Conservation (phyloP, 2,888 invertebrate genomes). For the Mythimna impura region DNA sequence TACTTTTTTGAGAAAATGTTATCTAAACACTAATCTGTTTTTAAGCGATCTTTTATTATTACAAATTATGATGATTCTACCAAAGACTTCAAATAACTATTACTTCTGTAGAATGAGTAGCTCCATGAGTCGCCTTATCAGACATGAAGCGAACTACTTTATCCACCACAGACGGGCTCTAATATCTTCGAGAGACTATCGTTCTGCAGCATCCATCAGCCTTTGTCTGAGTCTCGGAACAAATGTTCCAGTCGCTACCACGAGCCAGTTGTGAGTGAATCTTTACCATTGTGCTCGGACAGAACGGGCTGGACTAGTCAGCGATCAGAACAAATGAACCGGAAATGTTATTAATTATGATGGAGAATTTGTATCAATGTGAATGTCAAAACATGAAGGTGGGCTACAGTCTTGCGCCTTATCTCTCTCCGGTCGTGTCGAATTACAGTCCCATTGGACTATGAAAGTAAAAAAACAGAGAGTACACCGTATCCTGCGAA, state of each 20-base stretch:
- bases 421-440: too few species aligned
- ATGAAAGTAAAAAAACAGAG: too few species aligned
- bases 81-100: neutral
- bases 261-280: neutral
- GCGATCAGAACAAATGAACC: neutral
- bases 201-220: constrained; percentile 9
- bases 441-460: too few species aligned
- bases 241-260: constrained; percentile 4
- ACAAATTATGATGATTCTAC: neutral
- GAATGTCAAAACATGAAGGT: neutral
- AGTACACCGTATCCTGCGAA: too few species aligned
- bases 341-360: neutral
- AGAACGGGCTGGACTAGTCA: neutral
- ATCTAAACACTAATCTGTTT: neutral
- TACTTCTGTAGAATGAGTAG: neutral
- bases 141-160: neutral
- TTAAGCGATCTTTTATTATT: neutral
- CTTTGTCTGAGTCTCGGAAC: constrained; percentile 8
- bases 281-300: neutral
- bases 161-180: neutral
- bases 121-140: neutral
- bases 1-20: neutral
- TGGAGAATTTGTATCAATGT: neutral
- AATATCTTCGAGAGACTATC: neutral
- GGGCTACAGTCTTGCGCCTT: too few species aligned